Base-by-base conservation (phyloP, 2,888 invertebrate species). In the Thumatha senex region DNA sequence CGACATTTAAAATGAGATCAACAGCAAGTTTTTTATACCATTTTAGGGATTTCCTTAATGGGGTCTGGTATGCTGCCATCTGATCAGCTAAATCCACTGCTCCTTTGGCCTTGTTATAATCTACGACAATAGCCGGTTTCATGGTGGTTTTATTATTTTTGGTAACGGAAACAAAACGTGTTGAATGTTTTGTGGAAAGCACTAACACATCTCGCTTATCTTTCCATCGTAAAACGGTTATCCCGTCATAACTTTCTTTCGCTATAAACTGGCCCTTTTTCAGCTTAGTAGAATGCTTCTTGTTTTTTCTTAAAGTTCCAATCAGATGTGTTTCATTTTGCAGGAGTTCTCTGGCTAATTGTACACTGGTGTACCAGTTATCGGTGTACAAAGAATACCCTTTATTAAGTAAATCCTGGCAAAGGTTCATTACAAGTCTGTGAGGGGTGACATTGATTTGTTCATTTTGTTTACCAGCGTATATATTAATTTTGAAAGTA, bases 21-120 rank as follows among this genome's bases (percentile, higher is more conserved):
- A 40, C 35, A 2, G 46, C 48, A 5, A 55, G n/a, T 5, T 48
- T 53, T 46, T 69, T 70, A 40, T 75, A 74, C 65, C 63, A 75
- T 56, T 74, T 74, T 44, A 45, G 8, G 7, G 45, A 12, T 15
- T 45, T 75, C 68, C 30, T 63, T 70, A 46, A 66, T 47, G 39
- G 61, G 48, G n/a, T n/a, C 10, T 7, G 9, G n/a, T 39, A 39
- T 39, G 39, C 15, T 15, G 58, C 46, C 63, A 70, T 65, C 53
- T 70, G 66, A 40, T 70, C 64, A 14, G 56, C 31, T 40, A 62
- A 48, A 56, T 68, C 64, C 40, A 66, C 61, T 38, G 53, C 57
- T 24, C 54, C 53, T 55, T 66, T 66, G 18, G 59, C 56, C 44
- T 54, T 64, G 40, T 68, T 68, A 48, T 68, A 70, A 18, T 33